Evolutionary conservation across 2,797 vertebrate genomes (phyloP), one percentile per base, ranked within the genome.

Genomic region (Uromys caudimaculatus): DNA sequence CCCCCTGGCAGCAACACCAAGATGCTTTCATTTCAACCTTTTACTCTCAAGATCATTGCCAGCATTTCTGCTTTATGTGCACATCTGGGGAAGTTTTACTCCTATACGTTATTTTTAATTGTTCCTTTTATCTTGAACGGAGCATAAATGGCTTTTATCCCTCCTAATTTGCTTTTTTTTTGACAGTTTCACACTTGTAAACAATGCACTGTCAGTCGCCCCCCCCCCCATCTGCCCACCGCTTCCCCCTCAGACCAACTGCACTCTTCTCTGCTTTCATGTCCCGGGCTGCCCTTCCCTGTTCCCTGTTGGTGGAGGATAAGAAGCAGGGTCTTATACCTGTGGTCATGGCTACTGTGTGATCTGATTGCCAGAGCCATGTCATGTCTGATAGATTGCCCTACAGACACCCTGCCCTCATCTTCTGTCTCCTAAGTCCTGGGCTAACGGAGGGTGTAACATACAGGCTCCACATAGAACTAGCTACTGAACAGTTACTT

Each of bases 1-100:
- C 13, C 4, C 29, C 29, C 44, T 21, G 13, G 32, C 14, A 2
- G 32, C 19, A 38, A 2, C 0, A 13, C 12, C 85, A 3, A 56
- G 73, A 94, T 97, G 94, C 96, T 98, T 98, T 97, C 64, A 4
- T 10, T 24, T 88, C 67, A 88, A 12, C 17, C 23, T 64, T 78
- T 58, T 8, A 50, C 52, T 27, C 96, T 97, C 95, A 97, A 67
- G 96, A 97, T 95, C 97, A 78, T 78, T 92, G 95, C 94, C 90
- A 97, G 97, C 54, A 90, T 98, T 97, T 96, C 94, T 23, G 73
- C 81, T 85, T 60, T 29, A 35, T 73, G 67, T 87, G 67, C 14
- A 71, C 32, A 38, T 29, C 35, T 41, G 84, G 21, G n/a, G 35
- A 73, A 71, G 67, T 56, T 73, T 71, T 73, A 11, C 50, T 29